Percentiles rank a stretch among this genome's conserved stretches.
phyloP scores from a whole-genome alignment of 2,888 invertebrate genomes.

The Thumatha senex region DNA sequence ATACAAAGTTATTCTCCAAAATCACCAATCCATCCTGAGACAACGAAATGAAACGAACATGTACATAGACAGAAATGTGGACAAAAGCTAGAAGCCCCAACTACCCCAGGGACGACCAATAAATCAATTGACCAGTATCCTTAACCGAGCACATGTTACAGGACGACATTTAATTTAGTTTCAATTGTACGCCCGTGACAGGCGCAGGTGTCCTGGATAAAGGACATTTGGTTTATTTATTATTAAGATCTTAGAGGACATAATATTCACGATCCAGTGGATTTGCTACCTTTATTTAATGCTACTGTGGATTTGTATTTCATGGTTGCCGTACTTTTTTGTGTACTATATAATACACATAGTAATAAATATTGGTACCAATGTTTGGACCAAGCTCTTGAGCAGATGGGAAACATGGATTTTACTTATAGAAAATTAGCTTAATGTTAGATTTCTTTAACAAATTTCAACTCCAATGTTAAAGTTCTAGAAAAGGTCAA shows the following conservation, averaged over 20 bases:
- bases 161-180: slow-evolving; percentile 35
- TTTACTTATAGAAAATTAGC: no score
- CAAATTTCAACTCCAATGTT: no score
- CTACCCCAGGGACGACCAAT: slow-evolving; percentile 15
- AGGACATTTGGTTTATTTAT: slow-evolving; percentile 23
- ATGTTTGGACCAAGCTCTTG: no score
- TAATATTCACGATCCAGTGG: slow-evolving; percentile 12
- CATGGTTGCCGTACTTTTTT: neutral
- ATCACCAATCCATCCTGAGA: no score
- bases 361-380: neutral
- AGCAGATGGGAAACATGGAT: no score
- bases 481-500: no score
- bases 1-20: no score
- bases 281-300: neutral
- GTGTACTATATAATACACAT: neutral
- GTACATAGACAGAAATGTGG: neutral
- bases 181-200: slow-evolving; percentile 20
- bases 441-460: no score
- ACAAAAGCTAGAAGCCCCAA: slow-evolving; percentile 4
- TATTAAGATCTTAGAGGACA: slow-evolving; percentile 5
- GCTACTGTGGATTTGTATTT: neutral
- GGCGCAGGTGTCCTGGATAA: slow-evolving; percentile 22
- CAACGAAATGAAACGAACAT: no score
- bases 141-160: slow-evolving; percentile 10
- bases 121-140: slow-evolving; percentile 35